Evolutionary conservation across 2,113 vertebrate genomes (phyloP).

Genomic region (Pelecanus crispus): DNA sequence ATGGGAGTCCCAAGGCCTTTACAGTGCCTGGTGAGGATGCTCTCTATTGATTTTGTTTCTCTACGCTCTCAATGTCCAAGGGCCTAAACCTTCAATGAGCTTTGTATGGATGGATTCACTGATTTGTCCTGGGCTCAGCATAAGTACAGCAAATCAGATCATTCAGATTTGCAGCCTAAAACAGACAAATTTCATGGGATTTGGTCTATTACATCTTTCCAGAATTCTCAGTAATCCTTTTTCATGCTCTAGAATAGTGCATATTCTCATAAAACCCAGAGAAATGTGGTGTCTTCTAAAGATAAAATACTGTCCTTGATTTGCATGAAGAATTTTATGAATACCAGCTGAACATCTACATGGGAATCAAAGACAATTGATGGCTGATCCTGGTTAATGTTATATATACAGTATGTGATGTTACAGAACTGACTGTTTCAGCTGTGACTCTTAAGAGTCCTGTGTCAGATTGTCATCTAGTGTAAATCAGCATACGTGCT

Average conservation of each 20-base stretch:
- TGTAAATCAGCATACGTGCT: not conserved
- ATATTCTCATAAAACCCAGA: conserved; percentile 45
- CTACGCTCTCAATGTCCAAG: not conserved
- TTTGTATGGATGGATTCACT: conserved; percentile 42
- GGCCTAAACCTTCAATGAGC: conserved; percentile 7
- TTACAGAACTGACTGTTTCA: not conserved
- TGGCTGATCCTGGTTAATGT: not conserved
- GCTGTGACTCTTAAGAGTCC: not conserved
- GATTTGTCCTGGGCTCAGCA: not conserved
- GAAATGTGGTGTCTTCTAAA: conserved; percentile 52
- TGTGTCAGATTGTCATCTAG: not conserved
- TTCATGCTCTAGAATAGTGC: conserved; percentile 24
- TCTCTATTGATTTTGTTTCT: not conserved
- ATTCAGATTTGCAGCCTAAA: conserved; percentile 44
- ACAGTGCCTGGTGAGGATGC: not conserved
- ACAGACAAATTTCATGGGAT: conserved; percentile 20
- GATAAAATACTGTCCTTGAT: conserved; percentile 65
- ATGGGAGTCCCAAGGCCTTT: not conserved
- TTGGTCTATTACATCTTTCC: conserved; percentile 25
- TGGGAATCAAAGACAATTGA: not conserved
- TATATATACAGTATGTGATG: not conserved
- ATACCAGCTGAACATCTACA: conserved; percentile 32
- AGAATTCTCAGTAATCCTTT: conserved; percentile 51
- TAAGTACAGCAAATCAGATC: conserved; percentile 37
- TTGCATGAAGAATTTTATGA: conserved; percentile 57